Conservation (phyloP, 1,140 invertebrate genomes). For the Heliconius nattereri region DNA sequence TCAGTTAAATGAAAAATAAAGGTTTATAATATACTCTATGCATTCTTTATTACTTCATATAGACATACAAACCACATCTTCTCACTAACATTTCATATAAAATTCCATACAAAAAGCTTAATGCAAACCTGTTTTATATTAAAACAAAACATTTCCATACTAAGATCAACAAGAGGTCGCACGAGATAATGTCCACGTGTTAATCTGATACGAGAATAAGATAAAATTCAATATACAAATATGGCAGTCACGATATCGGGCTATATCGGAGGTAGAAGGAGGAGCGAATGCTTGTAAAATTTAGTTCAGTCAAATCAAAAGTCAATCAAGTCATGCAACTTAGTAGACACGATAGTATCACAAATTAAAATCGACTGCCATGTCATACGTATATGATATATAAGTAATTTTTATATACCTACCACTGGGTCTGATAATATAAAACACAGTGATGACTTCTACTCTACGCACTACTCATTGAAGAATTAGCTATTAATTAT, state of each 20-base stretch:
- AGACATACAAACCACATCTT: too few species aligned
- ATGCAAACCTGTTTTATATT: not conserved
- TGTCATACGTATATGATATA: not conserved
- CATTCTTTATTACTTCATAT: too few species aligned
- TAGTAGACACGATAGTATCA: not conserved
- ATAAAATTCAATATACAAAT: slow-evolving; percentile 6
- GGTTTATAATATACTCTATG: too few species aligned
- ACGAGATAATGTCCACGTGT: not conserved
- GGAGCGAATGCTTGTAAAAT: not conserved
- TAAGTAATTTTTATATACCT: too few species aligned
- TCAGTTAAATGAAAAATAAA: too few species aligned
- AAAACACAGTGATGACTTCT: not conserved
- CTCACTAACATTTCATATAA: too few species aligned
- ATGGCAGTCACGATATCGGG: not conserved
- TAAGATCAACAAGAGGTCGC: not conserved
- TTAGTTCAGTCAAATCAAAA: not conserved
- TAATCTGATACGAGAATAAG: not conserved
- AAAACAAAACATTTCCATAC: not conserved
- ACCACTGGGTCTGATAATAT: too few species aligned
- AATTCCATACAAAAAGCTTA: not conserved
- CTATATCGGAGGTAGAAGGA: not conserved
- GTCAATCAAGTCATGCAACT: not conserved
- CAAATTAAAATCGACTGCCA: not conserved
- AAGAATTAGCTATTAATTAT: too few species aligned
- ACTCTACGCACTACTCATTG: too few species aligned